Base-by-base conservation (phyloP, 2,113 vertebrate species). In the Cololabis saira region DNA sequence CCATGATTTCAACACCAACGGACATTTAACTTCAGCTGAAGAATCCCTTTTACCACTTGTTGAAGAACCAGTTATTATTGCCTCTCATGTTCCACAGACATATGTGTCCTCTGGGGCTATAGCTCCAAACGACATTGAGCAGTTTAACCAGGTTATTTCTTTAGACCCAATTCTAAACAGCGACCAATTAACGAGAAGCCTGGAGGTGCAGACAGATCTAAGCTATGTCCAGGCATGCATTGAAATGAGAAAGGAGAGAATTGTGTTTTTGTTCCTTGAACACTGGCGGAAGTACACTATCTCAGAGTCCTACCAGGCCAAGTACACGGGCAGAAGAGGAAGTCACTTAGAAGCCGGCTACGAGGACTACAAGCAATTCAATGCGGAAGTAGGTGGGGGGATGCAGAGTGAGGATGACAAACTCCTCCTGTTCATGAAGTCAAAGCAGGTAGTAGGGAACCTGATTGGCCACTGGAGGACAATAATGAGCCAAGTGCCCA, bases 271-370 rank as follows among this genome's bases (percentile, higher is more conserved):
- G 40, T 98, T 98, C 71, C 87, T 99, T 57, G 95, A 98, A 76
- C 96, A 98, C 82, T 99, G 97, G 97, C 93, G 94, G 71, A 95
- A 95, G 76, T 95, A 95, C 87, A 94, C 95, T 0, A 93, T 95
- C 64, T 81, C 89, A 0, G 93, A 94, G 11, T 89, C 91, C 0
- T 92, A 92, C 68, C 89, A 69, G 61, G 88, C 80, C 18, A 91
- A 91, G 45, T 91, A 91, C 53, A 73, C 51, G 2, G 84, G 67
- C 60, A 83, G 57, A 54, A 76, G 57, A 48, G 84, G 64, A 33
- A 84, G 65, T 71, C 50, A 85, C 73, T 80, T 90, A 19, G 77
- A 80, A 0, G 80, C 88, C 3, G 79, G 59, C n/a, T 78, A 62
- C 30, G 89, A 91, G 6, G 82, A 88, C 41, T 90, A 86, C 65